Conservation (phyloP, 2,888 invertebrate genomes). For the Melieria picta region DNA sequence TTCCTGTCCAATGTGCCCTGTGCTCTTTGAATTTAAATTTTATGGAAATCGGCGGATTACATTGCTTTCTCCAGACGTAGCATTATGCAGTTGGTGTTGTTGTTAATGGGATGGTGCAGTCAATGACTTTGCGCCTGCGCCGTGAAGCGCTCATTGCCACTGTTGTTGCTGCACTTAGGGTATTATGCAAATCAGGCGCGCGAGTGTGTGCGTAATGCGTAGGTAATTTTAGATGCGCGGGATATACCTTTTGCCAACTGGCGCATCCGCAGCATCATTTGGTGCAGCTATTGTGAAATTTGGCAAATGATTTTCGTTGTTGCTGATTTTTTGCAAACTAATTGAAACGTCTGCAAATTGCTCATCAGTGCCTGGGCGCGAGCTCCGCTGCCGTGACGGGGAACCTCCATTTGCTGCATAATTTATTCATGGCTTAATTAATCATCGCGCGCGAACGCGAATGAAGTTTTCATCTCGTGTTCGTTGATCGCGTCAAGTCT, state of each 20-base stretch:
- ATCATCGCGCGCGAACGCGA: no score
- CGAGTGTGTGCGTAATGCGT: conserved; percentile 26
- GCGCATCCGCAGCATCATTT: no score
- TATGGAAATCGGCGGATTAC: conserved; percentile 16
- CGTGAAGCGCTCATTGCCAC: conserved; percentile 12
- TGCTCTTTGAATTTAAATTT: neutral
- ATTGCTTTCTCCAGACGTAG: neutral
- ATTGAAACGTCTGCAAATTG: no score
- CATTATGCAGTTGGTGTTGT: conserved; percentile 3
- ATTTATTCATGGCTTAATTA: no score
- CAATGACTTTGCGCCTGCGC: conserved; percentile 42
- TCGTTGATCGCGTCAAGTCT: no score
- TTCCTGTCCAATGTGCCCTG: conserved; percentile 51
- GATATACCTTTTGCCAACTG: conserved; percentile 31
- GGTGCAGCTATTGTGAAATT: no score
- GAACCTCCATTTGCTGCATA: no score
- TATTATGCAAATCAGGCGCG: conserved; percentile 52
- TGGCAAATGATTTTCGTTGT: no score
- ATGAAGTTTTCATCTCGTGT: no score
- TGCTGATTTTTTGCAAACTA: no score
- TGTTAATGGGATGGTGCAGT: conserved; percentile 39
- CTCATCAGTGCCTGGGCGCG: no score
- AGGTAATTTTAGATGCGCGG: conserved; percentile 56
- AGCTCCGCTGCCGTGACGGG: no score
- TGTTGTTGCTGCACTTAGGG: neutral